Conservation (phyloP, 2,797 vertebrate species). For the Gouania willdenowi region DNA sequence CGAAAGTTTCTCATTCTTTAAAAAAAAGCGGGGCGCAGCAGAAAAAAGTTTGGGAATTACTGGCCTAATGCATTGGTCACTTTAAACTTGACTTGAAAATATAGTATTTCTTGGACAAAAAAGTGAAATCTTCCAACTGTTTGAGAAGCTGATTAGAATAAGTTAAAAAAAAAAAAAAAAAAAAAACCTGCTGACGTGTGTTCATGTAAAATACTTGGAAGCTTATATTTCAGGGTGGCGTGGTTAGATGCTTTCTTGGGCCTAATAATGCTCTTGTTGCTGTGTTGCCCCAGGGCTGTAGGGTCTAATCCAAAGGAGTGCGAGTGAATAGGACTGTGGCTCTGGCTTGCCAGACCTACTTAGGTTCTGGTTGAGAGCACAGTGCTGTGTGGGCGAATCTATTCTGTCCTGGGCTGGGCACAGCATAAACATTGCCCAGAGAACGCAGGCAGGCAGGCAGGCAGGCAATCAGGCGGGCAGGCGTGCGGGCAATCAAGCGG, state of each 20-base stretch:
- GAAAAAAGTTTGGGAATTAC: too few relatives aligned
- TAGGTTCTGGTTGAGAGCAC: conserved; percentile 75
- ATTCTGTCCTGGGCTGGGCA: conserved; percentile 69
- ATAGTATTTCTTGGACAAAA: too few relatives aligned
- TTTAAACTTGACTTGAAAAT: too few relatives aligned
- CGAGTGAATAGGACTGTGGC: conserved; percentile 66
- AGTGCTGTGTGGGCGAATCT: conserved; percentile 78
- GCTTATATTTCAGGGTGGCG: conserved; percentile 42
- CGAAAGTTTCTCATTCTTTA: too few relatives aligned
- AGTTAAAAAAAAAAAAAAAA: conserved; percentile 27
- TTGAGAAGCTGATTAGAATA: too few relatives aligned
- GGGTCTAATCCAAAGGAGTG: conserved; percentile 66
- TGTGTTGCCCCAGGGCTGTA: conserved; percentile 42
- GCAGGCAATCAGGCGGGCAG: conserved; percentile 5
- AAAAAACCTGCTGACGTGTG: conserved; percentile 50
- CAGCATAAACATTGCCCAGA: conserved; percentile 72
- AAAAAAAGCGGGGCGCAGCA: too few relatives aligned
- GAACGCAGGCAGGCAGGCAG: conserved; percentile 42
- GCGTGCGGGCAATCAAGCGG: conserved; percentile 61
- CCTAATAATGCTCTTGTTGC: conserved; percentile 59
- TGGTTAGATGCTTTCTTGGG: conserved; percentile 54
- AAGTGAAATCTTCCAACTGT: too few relatives aligned
- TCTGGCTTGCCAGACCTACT: conserved; percentile 70
- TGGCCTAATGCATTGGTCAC: too few relatives aligned
- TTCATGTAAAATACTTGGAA: conserved; percentile 26